These are phyloP conservation scores for Stenurella melanura DNA, from an alignment of 2,888 invertebrate species.

Conservation along the genomic window DNA sequence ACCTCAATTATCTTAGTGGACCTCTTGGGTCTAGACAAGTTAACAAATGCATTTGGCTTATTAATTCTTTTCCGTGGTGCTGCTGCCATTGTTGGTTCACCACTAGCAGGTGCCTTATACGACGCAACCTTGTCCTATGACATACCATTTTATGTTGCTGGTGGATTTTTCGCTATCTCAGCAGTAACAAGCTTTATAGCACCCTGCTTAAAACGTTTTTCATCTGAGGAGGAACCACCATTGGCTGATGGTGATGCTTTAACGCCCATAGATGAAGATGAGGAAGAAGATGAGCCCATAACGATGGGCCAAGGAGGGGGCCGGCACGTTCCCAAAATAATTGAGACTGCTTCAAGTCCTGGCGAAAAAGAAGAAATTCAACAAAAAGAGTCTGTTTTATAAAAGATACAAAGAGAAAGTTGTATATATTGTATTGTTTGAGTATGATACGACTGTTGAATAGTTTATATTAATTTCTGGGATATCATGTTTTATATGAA, in stretches of 20 bases:
- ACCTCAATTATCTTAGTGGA: constrained; percentile 99
- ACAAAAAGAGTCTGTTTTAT: constrained; percentile 85
- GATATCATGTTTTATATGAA: constrained; percentile 43
- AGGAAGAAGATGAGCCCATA: constrained; percentile 83
- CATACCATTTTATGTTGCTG: constrained; percentile 94
- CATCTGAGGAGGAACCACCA: constrained; percentile 71
- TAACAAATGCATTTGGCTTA: constrained; percentile 98
- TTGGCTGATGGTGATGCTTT: constrained; percentile 78
- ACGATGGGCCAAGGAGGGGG: constrained; percentile 76
- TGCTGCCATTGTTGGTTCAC: constrained; percentile 91
- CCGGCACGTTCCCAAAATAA: constrained; percentile 80
- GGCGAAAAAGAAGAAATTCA: constrained; percentile 78
- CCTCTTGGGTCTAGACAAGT: constrained; percentile 93
- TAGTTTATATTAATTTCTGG: constrained; percentile 42
- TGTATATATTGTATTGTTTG: constrained; percentile 35
- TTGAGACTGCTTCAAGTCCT: constrained; percentile 83
- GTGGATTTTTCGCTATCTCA: constrained; percentile 88
- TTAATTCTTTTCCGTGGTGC: constrained; percentile 96
- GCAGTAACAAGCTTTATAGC: constrained; percentile 89
- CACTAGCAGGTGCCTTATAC: constrained; percentile 90
- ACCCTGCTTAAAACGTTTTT: constrained; percentile 80
- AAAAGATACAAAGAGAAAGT: constrained; percentile 62
- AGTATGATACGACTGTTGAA: constrained; percentile 40
- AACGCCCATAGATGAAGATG: constrained; percentile 89
- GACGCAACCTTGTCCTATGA: constrained; percentile 91